Percentiles rank a stretch among this genome's conserved stretches.
Conservation (phyloP, 92 coral and sea anemone species). For the Diadumene lineata region DNA sequence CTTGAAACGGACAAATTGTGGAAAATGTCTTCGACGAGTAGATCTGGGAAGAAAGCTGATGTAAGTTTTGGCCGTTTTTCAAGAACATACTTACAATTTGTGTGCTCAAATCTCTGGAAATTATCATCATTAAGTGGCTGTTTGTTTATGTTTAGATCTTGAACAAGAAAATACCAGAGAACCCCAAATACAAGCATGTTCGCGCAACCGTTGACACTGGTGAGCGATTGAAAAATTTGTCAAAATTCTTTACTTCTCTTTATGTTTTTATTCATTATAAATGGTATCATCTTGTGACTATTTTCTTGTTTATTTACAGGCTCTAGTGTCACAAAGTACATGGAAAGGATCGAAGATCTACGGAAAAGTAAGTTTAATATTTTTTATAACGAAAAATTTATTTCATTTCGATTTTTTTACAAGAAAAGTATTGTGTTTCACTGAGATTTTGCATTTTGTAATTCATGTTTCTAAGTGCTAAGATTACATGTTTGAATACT, state of each 20-base stretch:
- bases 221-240: constrained; percentile 17
- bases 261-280: neutral
- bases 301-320: constrained; percentile 38
- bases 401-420: neutral
- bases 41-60: constrained; percentile 87
- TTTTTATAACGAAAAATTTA: too few relatives aligned
- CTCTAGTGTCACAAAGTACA: constrained; percentile 81
- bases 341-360: constrained; percentile 87
- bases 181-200: constrained; percentile 94
- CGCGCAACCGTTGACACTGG: constrained; percentile 95
- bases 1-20: constrained; percentile 37
- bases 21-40: constrained; percentile 95
- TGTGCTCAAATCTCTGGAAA: neutral
- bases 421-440: neutral
- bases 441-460: neutral
- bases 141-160: constrained; percentile 61
- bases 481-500: neutral
- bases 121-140: constrained; percentile 12
- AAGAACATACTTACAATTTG: neutral
- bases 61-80: constrained; percentile 47
- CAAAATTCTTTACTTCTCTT: neutral
- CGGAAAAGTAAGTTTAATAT: constrained; percentile 65
- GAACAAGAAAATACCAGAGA: constrained; percentile 91
- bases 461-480: neutral
- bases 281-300: neutral